Evolutionary conservation across 2,888 invertebrate species (phyloP).

Genomic region (Enoplolaimus lenunculus): DNA sequence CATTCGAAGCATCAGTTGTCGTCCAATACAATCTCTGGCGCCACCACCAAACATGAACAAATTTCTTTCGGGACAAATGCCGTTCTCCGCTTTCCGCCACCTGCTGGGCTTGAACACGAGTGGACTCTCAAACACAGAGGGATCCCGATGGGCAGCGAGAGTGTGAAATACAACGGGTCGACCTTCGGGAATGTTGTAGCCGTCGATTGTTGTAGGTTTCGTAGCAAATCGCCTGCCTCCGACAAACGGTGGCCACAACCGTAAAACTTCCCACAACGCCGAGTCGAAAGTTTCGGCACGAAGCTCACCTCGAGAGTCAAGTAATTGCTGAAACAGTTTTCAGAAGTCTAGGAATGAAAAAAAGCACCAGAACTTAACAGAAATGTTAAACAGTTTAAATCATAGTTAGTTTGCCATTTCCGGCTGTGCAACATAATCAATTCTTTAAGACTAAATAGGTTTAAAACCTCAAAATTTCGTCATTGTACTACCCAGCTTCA

Average conservation of each 20-base stretch:
- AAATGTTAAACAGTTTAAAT: no score
- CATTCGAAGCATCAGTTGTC: background rate
- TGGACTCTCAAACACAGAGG: slow-evolving; percentile 32
- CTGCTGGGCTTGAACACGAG: slow-evolving; percentile 33
- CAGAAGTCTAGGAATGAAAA: no score
- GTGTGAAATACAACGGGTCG: slow-evolving; percentile 33
- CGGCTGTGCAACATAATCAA: no score
- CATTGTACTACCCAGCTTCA: no score
- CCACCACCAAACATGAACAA: background rate
- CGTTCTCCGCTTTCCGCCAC: slow-evolving; percentile 32
- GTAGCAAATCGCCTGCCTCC: slow-evolving; percentile 34
- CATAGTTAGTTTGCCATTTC: no score
- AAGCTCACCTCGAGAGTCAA: no score
- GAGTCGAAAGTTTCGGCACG: slow-evolving; percentile 24
- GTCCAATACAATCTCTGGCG: background rate
- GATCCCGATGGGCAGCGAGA: slow-evolving; percentile 35
- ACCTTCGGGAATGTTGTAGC: slow-evolving; percentile 32
- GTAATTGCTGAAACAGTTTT: no score
- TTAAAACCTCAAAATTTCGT: no score
- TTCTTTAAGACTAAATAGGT: no score
- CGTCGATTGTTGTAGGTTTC: slow-evolving; percentile 27
- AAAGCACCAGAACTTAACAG: no score
- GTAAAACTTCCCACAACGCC: slow-evolving; percentile 32
- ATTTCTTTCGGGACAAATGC: no score
- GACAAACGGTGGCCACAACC: slow-evolving; percentile 37